These are phyloP conservation scores for Planococcus citri DNA, from an alignment of 1,140 invertebrate genomes.

Conservation along the genomic window DNA sequence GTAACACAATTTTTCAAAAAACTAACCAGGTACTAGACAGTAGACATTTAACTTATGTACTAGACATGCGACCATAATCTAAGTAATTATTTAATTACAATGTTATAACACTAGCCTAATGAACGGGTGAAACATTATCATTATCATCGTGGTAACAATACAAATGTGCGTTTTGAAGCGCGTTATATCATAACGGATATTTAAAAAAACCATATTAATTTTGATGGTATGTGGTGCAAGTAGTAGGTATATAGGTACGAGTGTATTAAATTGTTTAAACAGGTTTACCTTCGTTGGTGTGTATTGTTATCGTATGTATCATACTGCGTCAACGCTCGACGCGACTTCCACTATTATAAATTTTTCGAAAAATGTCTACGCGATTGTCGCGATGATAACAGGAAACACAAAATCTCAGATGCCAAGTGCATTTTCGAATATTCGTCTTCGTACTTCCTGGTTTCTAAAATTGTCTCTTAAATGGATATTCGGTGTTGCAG, in stretches of 20 bases:
- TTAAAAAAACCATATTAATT: background rate
- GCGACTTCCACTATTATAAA: background rate
- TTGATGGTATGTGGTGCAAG: background rate
- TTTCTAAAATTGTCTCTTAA: background rate
- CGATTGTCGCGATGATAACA: background rate
- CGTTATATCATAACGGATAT: background rate
- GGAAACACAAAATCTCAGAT: background rate
- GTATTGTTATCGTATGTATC: background rate
- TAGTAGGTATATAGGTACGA: too few species aligned
- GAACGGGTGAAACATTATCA: background rate
- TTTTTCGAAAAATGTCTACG: background rate
- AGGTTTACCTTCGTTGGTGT: background rate
- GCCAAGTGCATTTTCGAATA: background rate
- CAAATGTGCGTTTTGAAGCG: background rate
- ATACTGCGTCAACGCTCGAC: too few species aligned
- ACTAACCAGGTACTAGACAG: too few species aligned
- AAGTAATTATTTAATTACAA: background rate
- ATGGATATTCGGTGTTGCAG: too few species aligned
- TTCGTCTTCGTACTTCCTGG: background rate
- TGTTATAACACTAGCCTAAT: background rate
- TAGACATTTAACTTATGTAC: background rate
- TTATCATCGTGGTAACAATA: background rate
- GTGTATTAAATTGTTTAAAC: background rate
- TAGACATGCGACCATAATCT: background rate
- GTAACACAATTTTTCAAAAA: background rate